These are phyloP conservation scores for Scaptomyza reducta DNA, from an alignment of 2,888 invertebrate species.

Conservation along the genomic window DNA sequence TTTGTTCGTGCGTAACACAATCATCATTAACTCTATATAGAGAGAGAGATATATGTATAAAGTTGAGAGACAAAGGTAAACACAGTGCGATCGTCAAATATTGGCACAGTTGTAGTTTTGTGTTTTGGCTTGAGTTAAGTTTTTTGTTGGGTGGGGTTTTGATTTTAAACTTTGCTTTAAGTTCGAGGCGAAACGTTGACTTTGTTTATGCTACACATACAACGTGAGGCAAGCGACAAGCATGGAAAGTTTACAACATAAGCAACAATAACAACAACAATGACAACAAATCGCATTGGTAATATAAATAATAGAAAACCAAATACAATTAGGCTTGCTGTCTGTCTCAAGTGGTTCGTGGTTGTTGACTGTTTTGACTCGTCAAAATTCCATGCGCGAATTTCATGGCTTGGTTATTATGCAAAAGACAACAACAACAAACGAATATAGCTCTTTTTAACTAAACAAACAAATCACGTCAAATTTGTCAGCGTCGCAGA, in stretches of 20 bases:
- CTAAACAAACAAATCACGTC: slow-evolving; percentile 65
- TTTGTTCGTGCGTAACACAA: slow-evolving; percentile 8
- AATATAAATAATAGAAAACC: slow-evolving; percentile 69
- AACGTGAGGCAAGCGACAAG: slow-evolving; percentile 52
- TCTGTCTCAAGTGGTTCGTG: slow-evolving; percentile 15
- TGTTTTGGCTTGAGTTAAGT: background rate
- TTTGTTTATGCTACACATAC: slow-evolving; percentile 19
- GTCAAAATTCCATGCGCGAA: slow-evolving; percentile 75
- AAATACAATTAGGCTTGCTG: slow-evolving; percentile 61
- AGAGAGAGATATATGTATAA: background rate
- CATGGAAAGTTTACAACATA: slow-evolving; percentile 65
- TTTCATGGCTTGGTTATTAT: slow-evolving; percentile 67
- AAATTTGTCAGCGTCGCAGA: slow-evolving; percentile 33
- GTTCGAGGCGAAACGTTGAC: slow-evolving; percentile 25
- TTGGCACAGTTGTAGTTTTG: slow-evolving; percentile 33
- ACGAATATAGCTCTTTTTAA: slow-evolving; percentile 35
- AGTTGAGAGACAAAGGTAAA: slow-evolving; percentile 2
- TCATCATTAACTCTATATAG: slow-evolving; percentile 1
- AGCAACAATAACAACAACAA: slow-evolving; percentile 16
- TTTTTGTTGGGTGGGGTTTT: slow-evolving; percentile 9
- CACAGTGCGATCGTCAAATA: slow-evolving; percentile 33
- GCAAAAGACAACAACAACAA: slow-evolving; percentile 54
- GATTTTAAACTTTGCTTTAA: slow-evolving; percentile 11
- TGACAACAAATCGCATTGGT: slow-evolving; percentile 45
- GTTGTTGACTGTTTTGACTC: slow-evolving; percentile 53